These are phyloP conservation scores for Antheraea pernyi DNA, from an alignment of 1,140 invertebrate genomes.

Conservation along the genomic window DNA sequence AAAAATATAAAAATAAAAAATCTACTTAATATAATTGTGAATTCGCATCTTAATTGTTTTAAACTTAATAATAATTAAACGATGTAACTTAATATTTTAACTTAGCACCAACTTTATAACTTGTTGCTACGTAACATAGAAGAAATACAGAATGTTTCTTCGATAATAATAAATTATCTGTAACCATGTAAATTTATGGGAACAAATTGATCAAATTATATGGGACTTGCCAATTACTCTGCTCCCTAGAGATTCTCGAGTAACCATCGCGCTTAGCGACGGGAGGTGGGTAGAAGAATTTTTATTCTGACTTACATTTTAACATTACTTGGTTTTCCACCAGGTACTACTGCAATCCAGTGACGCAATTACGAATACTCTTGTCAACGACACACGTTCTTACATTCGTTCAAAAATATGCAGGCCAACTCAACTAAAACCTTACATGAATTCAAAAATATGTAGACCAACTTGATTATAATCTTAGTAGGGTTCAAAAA, in stretches of 20 bases:
- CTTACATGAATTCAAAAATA: too few species aligned
- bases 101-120: conserved; percentile 4
- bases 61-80: conserved; percentile 1
- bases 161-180: background rate
- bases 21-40: conserved; percentile 17
- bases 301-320: background rate
- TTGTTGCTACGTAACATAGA: background rate
- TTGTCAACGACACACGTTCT: background rate
- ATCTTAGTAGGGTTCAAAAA: background rate
- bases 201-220: background rate
- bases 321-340: too few species aligned
- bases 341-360: background rate
- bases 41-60: conserved; percentile 15
- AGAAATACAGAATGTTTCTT: conserved; percentile 1
- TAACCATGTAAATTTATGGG: background rate
- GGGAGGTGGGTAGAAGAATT: background rate
- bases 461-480: background rate
- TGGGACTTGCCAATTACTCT: background rate
- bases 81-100: background rate
- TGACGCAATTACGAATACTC: background rate
- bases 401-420: background rate
- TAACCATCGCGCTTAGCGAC: background rate
- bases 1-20: conserved; percentile 27
- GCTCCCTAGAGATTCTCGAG: background rate
- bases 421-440: background rate